These are phyloP conservation scores for Chloropsis cyanopogon DNA, from an alignment of 2,113 vertebrate genomes.

Conservation along the genomic window DNA sequence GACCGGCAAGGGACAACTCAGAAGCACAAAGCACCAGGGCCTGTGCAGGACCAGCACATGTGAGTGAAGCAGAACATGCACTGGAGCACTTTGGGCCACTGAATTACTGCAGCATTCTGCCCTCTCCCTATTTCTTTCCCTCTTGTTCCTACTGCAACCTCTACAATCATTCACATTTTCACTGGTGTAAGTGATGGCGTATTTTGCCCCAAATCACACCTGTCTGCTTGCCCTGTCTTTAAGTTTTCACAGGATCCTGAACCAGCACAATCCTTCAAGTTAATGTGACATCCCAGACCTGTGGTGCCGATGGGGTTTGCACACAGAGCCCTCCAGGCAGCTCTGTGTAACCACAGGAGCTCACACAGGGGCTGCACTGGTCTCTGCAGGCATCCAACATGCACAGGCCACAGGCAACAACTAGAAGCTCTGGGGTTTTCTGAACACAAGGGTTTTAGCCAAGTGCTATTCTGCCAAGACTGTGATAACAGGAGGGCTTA, in stretches of 20 bases:
- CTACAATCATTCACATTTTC: neutral
- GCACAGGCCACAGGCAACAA: neutral
- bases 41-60: neutral
- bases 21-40: neutral
- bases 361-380: neutral
- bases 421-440: neutral
- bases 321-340: accelerated
- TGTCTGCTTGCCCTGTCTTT: neutral
- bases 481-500: neutral
- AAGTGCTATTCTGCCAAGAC: neutral
- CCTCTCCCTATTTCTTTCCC: neutral
- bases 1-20: neutral
- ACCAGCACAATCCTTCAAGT: neutral
- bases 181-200: neutral
- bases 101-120: neutral
- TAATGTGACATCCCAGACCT: accelerated
- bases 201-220: neutral
- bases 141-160: neutral
- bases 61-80: accelerated
- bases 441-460: neutral
- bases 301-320: accelerated
- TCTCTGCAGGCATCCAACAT: neutral
- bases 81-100: accelerated
- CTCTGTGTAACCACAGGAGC: neutral
- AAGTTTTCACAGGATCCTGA: neutral